Base-by-base conservation (phyloP, 2,113 vertebrate genomes). In the Neopipo cinnamomea region DNA sequence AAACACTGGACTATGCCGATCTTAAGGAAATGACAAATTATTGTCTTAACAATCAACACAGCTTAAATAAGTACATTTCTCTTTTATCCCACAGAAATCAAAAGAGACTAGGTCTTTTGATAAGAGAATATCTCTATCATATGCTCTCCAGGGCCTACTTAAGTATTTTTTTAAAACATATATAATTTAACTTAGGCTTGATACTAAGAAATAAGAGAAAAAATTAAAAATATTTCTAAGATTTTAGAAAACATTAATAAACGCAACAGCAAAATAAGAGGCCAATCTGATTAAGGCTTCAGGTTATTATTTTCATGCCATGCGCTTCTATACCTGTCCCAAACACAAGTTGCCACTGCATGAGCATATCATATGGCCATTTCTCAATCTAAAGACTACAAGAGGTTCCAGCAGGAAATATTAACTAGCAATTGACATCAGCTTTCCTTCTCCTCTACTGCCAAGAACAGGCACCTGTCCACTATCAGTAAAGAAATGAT, bases 331-430 rank as follows among this genome's bases (percentile, higher is more conserved):
- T 8, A 46, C 6, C 18, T 30, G 9, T 49, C 23, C 33, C 46
- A 58, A 80, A 42, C 6, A 31, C 16, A 62, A 55, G 21, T 18
- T 84, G 53, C 14, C 4, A 12, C 6, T 52, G 9, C 0, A 0
- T 46, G 18, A 47, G 27, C 12, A 9, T 14, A 61, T 3, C 1
- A n/a, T 15, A 20, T 0, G 3, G 17, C 20, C 14, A 15, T 35
- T 88, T 76, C 52, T 33, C 9, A 9, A 2, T 55, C 47, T 56
- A 21, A 62, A 74, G 8, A 17, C 22, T 46, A 33, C 0, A 0
- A 20, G 33, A 59, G 21, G 6, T 21, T 80, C 27, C 16, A 86
- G 14, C 9, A 80, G n/a, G 19, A 56, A 70, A 59, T 0, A 0
- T 23, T 53, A 81, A 35, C 11, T 31, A 55, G 50, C 9, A 59